Percentiles rank a stretch among this genome's conserved stretches.
These are phyloP conservation scores for Mythimna loreyi DNA, from an alignment of 2,888 invertebrate species.

Conservation along the genomic window DNA sequence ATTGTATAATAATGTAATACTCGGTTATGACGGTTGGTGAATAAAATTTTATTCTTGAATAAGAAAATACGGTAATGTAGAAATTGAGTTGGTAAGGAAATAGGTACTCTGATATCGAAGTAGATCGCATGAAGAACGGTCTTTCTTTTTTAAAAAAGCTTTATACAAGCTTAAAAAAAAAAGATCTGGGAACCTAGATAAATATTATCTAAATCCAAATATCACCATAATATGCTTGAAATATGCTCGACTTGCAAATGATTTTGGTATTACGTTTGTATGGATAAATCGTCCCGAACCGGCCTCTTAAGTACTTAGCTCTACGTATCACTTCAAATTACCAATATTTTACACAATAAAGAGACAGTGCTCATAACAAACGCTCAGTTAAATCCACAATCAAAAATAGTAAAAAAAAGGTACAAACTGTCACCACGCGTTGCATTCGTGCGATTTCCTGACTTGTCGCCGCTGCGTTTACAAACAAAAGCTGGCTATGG, in stretches of 20 bases:
- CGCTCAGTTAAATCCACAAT: neutral
- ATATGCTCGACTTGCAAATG: no score
- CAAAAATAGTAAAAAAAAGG: neutral
- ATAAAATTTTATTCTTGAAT: neutral
- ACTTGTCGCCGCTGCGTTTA: conserved; percentile 42
- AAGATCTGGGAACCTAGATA: no score
- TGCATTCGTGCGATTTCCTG: conserved; percentile 49
- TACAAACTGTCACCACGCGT: conserved; percentile 17
- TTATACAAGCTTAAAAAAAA: no score
- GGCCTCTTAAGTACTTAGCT: no score
- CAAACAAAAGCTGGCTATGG: conserved; percentile 41
- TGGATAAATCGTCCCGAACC: no score
- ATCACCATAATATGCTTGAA: no score
- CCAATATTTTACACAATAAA: neutral
- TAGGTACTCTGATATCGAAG: neutral
- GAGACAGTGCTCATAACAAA: neutral
- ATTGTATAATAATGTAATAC: conserved; percentile 35
- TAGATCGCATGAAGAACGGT: neutral
- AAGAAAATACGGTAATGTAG: neutral
- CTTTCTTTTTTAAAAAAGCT: no score
- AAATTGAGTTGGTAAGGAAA: neutral
- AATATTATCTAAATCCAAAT: no score
- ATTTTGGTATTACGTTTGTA: no score
- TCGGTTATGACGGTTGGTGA: conserved; percentile 22
- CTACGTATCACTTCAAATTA: neutral